Evolutionary conservation across 2,113 vertebrate species (phyloP).

Genomic region (Otus sunia): DNA sequence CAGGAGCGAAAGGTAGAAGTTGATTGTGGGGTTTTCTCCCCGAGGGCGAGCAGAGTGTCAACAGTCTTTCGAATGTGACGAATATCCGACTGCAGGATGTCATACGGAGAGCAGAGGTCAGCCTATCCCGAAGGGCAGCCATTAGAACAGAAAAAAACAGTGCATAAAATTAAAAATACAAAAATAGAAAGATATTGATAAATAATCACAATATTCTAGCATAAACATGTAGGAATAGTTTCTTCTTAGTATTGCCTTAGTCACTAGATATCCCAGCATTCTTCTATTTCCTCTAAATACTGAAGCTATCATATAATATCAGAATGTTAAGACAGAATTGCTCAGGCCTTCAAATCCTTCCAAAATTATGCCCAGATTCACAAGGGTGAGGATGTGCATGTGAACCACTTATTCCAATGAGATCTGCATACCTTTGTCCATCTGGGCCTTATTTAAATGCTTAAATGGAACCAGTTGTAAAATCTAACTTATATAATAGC

Average conservation of each 20-base stretch:
- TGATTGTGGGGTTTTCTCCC: constrained; percentile 83
- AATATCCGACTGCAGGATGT: constrained; percentile 92
- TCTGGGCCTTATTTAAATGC: background rate
- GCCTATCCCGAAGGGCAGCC: constrained; percentile 83
- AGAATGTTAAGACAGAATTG: background rate
- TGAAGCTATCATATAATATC: background rate
- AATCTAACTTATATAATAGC: background rate
- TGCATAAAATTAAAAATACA: constrained; percentile 79
- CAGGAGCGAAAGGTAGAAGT: constrained; percentile 87
- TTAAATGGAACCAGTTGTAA: background rate
- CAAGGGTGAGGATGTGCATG: background rate
- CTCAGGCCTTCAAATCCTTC: background rate
- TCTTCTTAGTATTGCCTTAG: constrained; percentile 10
- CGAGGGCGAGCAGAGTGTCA: constrained; percentile 82
- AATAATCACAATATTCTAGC: constrained; percentile 66
- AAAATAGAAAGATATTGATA: constrained; percentile 62
- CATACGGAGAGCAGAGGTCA: constrained; percentile 91
- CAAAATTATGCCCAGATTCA: background rate
- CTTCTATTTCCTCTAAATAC: background rate
- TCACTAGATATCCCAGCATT: background rate
- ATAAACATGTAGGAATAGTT: constrained; percentile 44
- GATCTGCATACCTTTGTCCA: background rate
- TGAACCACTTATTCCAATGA: background rate
- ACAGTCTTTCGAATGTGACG: constrained; percentile 84
- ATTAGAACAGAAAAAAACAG: constrained; percentile 79